Conservation (phyloP, 2,888 invertebrate genomes). For the Lysandra coridon region DNA sequence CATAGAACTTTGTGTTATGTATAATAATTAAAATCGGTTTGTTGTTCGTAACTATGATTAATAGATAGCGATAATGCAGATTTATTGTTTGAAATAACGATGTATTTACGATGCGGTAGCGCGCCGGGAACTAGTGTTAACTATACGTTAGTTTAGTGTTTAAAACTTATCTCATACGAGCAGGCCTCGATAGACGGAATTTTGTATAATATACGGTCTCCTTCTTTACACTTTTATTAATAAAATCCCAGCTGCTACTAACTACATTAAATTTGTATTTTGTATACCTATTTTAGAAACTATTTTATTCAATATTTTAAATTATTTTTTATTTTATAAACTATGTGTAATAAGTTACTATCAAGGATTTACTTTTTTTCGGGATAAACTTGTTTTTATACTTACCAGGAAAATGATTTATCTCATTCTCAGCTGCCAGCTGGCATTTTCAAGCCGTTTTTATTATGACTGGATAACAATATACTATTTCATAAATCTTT, state of each 20-base stretch:
- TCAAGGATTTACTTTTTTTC: not conserved
- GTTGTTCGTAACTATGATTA: slow-evolving; percentile 4
- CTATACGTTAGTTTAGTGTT: not conserved
- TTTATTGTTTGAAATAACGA: not conserved
- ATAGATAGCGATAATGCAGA: not conserved
- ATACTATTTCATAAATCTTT: not conserved
- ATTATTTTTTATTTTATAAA: not conserved
- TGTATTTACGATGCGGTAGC: not conserved
- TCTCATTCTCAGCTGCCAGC: not conserved
- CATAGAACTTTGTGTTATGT: slow-evolving; percentile 7
- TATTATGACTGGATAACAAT: not conserved
- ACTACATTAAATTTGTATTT: not conserved
- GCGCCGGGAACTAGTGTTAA: not conserved
- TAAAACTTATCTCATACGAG: not conserved
- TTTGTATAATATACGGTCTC: slow-evolving; percentile 2
- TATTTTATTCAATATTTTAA: not conserved
- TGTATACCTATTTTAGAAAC: not conserved
- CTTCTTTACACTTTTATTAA: not conserved
- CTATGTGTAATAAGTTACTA: not conserved
- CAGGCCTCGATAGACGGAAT: not conserved
- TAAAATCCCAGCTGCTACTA: not conserved
- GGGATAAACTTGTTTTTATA: not conserved
- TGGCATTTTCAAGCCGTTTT: not conserved
- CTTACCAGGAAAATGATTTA: not conserved
- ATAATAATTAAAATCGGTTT: slow-evolving; percentile 2